A percentile compares a stretch with the other conserved stretches of the same genome.
These are phyloP conservation scores for Smutsia gigantea DNA, from an alignment of 2,797 vertebrate genomes.

Conservation along the genomic window DNA sequence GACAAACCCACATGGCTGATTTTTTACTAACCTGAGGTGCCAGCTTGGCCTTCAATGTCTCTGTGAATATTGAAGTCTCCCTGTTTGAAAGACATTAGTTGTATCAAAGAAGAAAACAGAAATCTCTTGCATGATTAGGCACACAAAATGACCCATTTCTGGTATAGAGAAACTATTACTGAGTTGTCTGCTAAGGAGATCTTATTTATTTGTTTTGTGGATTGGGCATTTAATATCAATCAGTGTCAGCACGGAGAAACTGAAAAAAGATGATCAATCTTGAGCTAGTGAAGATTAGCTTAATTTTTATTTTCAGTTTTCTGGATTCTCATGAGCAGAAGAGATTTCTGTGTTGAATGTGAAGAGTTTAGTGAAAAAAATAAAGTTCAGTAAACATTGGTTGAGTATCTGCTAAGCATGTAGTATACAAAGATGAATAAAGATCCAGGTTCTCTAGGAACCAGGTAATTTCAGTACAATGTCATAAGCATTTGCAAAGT, in stretches of 20 bases:
- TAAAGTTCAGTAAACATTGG: background rate
- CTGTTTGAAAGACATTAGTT: background rate
- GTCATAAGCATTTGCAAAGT: background rate
- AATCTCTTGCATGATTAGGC: constrained; percentile 6
- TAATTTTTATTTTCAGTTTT: constrained; percentile 38
- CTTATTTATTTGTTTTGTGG: background rate
- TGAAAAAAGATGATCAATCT: background rate
- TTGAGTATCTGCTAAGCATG: background rate
- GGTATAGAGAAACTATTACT: background rate
- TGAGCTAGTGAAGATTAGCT: constrained; percentile 32
- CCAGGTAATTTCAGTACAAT: background rate
- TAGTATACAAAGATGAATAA: background rate
- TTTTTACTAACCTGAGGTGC: background rate
- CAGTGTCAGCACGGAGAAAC: background rate
- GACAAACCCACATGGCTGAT: background rate
- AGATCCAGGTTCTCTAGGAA: background rate
- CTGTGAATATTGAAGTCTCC: background rate
- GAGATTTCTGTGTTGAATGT: background rate
- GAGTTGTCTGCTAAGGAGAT: background rate
- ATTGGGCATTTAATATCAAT: background rate
- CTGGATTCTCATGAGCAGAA: background rate
- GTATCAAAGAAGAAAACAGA: background rate
- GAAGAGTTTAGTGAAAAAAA: background rate
- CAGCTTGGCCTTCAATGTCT: constrained; percentile 2
- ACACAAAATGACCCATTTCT: background rate